Conservation (phyloP, 2,888 invertebrate genomes). For the Eupsilia transversa region DNA sequence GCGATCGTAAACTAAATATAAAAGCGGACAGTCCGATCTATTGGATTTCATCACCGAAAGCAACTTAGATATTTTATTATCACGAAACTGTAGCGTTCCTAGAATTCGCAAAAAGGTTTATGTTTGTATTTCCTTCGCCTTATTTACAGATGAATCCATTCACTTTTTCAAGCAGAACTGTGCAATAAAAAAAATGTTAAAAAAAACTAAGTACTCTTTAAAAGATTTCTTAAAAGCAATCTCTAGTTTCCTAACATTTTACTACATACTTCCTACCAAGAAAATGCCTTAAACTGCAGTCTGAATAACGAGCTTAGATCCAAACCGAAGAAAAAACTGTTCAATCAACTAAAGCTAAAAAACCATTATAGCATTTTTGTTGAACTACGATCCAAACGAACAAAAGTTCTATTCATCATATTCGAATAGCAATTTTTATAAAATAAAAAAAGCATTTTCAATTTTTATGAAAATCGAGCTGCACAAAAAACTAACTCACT, state of each 20-base stretch:
- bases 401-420: slow-evolving; percentile 31
- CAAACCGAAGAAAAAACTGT: background rate
- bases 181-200: background rate
- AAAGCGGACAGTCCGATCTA: slow-evolving; percentile 33
- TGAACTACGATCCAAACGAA: slow-evolving; percentile 1
- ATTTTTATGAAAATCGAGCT: slow-evolving; percentile 14
- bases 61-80: slow-evolving; percentile 25
- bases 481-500: slow-evolving; percentile 3
- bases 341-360: slow-evolving; percentile 9
- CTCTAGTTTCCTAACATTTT: background rate
- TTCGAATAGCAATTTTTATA: slow-evolving; percentile 3
- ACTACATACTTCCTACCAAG: background rate
- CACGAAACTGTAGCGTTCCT: slow-evolving; percentile 14
- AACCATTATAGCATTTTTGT: slow-evolving; percentile 9
- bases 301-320: background rate
- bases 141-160: background rate
- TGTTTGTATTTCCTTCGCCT: slow-evolving; percentile 1
- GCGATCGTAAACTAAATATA: slow-evolving; percentile 50
- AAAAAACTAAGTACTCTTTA: too few species aligned
- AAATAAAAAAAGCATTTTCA: slow-evolving; percentile 7
- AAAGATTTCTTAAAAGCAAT: background rate
- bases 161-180: background rate
- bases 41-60: slow-evolving; percentile 5
- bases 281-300: background rate
- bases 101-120: background rate